Base-by-base conservation (phyloP, 2,113 vertebrate species). In the Sylvilagus bachmani region DNA sequence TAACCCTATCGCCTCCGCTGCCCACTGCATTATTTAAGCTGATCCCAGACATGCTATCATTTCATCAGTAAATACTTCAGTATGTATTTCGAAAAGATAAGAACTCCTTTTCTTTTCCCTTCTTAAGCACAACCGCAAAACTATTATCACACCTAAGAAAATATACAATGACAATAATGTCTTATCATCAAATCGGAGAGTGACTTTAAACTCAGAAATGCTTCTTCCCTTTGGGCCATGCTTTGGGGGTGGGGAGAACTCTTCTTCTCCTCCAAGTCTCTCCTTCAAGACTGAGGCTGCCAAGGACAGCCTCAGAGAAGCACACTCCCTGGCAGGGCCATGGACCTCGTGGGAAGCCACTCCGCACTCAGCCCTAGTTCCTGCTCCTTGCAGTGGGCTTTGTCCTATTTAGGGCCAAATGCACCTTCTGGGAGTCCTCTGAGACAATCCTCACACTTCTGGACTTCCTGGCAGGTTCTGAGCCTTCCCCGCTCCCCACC, bases 31-130 rank as follows among this genome's bases (percentile, higher is more conserved):
- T 90, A 75, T 70, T 90, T 64, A 89, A 25, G 25, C 9, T 62
- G 74, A 86, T 75, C 62, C 74, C 25, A 86, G 75, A 75, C 31
- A 80, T n/a, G 58, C 3, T 71, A 92, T 83, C 86, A 2, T 49
- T 79, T 90, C 85, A 96, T 92, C 93, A 92, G 58, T 89, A 86
- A 95, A 96, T 74, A 83, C 14, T 64, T 96, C 79, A n/a, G 44
- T 69, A 29, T 84, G 44, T 86, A 73, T 83, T 92, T 86, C 95
- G 86, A 38, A 81, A 92, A 92, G 64, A 80, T 89, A 94, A 92
- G 49, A 55, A 24, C 22, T n/a, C 73, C 31, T 93, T 80, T 75
- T 73, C n/a, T n/a, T 78, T 84, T 58, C 74, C 19, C 49, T 33
- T 85, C 49, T 75, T 53, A 61, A 29, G 13, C 36, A 83, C 36